Evolutionary conservation across 35 echinoderm and acorn worm genomes (phyloP), one percentile per base, ranked within the genome.

Genomic region (Chiridota heheva): DNA sequence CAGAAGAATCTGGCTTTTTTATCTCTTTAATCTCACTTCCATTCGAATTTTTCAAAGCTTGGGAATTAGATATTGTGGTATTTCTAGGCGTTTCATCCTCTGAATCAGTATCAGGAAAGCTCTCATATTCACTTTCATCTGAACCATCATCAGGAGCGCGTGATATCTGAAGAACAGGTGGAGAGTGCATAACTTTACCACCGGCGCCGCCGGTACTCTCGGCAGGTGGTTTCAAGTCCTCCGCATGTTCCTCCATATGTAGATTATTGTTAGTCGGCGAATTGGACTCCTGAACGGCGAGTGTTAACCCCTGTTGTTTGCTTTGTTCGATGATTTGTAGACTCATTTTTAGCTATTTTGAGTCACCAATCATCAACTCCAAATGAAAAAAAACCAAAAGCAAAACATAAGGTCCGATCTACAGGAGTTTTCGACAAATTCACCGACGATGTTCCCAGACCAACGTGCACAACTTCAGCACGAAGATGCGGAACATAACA

Each of bases 131-230:
- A 78, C 75, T 78, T 18, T 36, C 27, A 40, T 57, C 62, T n/a
- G 75, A 78, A 24, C 27, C 77, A 3, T 89, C 86, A 18, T 88
- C 86, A 24, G 75, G 62, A 29, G 86, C 63, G 43, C 63, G 76
- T 55, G 76, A 79, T 29, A 88, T 80, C 44, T 88, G 86, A 0
- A 86, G 49, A 75, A 86, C 58, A 68, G 85, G 85, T 55, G 85
- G 72, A 32, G 18, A 32, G 36, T 76, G 72, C 29, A 78, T 36
- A 24, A 75, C 56, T 28, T 34, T 51, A 18, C 44, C 34, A 43
- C 69, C 48, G 40, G 66, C 58, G 26, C 42, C 36, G 10, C 25
- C 27, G 34, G 44, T 8, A 34, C 57, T 29, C 77, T 57, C 41
- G 20, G 37, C 47, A 1, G 72, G 40, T 32, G 72, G 27, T 78